Percentiles rank a stretch among this genome's conserved stretches.
Evolutionary conservation across 2,888 invertebrate species (phyloP).

Genomic region (Hesperia comma): DNA sequence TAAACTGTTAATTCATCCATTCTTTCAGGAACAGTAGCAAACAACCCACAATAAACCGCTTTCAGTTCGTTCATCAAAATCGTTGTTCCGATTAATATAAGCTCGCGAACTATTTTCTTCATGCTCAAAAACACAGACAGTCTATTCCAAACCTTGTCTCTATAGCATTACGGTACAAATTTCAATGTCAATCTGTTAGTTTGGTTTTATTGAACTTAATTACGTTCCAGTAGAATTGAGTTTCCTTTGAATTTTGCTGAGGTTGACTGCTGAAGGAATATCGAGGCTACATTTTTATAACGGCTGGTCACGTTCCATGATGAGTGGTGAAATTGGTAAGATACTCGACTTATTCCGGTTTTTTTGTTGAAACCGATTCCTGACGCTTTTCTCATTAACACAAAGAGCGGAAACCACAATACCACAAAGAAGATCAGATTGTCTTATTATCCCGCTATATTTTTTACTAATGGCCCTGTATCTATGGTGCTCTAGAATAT

Average conservation of each 20-base stretch:
- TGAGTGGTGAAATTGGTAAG: constrained; percentile 42
- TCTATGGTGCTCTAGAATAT: no score
- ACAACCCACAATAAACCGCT: constrained; percentile 43
- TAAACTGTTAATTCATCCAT: constrained; percentile 23
- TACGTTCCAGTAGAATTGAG: constrained; percentile 26
- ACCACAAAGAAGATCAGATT: no score
- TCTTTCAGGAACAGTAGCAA: constrained; percentile 26
- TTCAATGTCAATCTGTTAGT: constrained; percentile 16
- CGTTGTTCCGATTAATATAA: constrained; percentile 39
- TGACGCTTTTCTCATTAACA: constrained; percentile 26
- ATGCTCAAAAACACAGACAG: constrained; percentile 16
- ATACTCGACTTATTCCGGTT: constrained; percentile 35
- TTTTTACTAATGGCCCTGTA: no score
- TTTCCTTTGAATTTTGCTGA: constrained; percentile 11
- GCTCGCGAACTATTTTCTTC: constrained; percentile 37
- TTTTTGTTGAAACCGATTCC: constrained; percentile 24
- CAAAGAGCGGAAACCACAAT: no score
- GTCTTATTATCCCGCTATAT: no score
- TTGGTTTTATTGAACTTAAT: constrained; percentile 17
- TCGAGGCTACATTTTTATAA: constrained; percentile 45
- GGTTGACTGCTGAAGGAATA: constrained; percentile 7
- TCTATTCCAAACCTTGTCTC: neutral
- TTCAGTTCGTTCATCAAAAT: constrained; percentile 46
- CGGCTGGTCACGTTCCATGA: constrained; percentile 46
- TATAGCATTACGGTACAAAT: neutral